phyloP scores from a whole-genome alignment of 64 coral and sea anemone genomes.

The Porites lutea region DNA sequence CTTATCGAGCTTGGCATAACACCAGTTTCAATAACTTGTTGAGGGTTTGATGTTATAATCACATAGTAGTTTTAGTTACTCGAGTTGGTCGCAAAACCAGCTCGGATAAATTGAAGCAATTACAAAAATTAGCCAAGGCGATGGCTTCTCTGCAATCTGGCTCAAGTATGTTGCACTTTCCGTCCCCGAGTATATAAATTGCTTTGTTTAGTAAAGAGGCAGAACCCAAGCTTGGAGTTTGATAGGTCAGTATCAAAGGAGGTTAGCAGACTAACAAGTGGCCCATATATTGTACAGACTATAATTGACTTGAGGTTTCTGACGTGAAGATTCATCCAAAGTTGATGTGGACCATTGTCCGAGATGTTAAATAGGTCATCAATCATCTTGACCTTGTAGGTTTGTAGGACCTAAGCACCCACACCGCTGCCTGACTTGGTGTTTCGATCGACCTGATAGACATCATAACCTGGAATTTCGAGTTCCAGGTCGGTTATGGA shows the following conservation, averaged over 20 bases:
- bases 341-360: conserved; percentile 40
- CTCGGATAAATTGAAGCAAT: too few relatives aligned
- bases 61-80: too few relatives aligned
- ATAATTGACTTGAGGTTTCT: conserved; percentile 7
- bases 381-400: conserved; percentile 41
- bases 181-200: too few relatives aligned
- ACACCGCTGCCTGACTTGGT: conserved; percentile 47
- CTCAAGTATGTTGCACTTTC: too few relatives aligned
- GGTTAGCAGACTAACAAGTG: background rate
- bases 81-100: too few relatives aligned
- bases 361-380: conserved; percentile 48
- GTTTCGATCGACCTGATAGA: conserved; percentile 21
- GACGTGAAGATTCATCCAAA: conserved; percentile 7
- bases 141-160: too few relatives aligned
- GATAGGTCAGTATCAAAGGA: background rate
- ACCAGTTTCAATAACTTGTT: background rate
- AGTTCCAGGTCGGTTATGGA: conserved; percentile 42
- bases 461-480: conserved; percentile 45
- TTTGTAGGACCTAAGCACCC: conserved; percentile 40
- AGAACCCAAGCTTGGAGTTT: too few relatives aligned
- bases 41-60: too few relatives aligned
- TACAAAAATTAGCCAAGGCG: too few relatives aligned
- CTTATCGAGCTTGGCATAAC: conserved; percentile 35
- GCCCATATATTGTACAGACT: conserved; percentile 10
- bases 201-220: too few relatives aligned